Evolutionary conservation across 2,797 vertebrate genomes (phyloP), one percentile per base, ranked within the genome.

Genomic region (Spheniscus humboldti): DNA sequence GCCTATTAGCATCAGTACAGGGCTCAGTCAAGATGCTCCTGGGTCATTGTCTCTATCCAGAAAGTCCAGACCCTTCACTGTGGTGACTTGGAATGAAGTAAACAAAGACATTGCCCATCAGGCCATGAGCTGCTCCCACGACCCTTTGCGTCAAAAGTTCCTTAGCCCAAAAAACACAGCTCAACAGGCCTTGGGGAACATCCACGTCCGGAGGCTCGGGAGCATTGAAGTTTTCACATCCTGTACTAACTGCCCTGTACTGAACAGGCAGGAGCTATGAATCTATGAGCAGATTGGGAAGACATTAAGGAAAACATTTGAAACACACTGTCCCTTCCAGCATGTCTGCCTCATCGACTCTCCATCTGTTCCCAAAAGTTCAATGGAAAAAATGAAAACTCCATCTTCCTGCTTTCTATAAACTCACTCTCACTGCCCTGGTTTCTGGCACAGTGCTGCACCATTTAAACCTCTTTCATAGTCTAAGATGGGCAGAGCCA

Each of bases 291-390:
- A 96, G 93, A 96, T n/a, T 94, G 92, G 35, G 84, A 97, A 94
- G 88, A 86, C 72, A 80, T 89, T 77, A 97, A 92, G 81, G 63
- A 87, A 94, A 95, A 83, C 8, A 16, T 88, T 18, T 35, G 90
- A 97, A 97, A 97, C 88, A 68, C 41, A 48, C 66, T 94, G 90
- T 94, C 92, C 92, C 55, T 96, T 94, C 91, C 88, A 97, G 90
- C 78, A 96, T 94, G 68, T 83, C 86, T 94, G 94, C 68, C 77
- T 96, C 95, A 95, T 91, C 13, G 0, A 80, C 22, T 71, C 86
- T 93, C 97, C 96, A 97, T 96, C 97, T 97, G 96, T 82, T 97
- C 71, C 80, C 78, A 86, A 64, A 96, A 91, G 78, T 81, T 94
- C 76, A 95, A 27, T 0, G 30, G 82, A 95, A 95, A 94, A 89